Conservation (phyloP, 2,888 invertebrate species). For the Pelosia muscerda region DNA sequence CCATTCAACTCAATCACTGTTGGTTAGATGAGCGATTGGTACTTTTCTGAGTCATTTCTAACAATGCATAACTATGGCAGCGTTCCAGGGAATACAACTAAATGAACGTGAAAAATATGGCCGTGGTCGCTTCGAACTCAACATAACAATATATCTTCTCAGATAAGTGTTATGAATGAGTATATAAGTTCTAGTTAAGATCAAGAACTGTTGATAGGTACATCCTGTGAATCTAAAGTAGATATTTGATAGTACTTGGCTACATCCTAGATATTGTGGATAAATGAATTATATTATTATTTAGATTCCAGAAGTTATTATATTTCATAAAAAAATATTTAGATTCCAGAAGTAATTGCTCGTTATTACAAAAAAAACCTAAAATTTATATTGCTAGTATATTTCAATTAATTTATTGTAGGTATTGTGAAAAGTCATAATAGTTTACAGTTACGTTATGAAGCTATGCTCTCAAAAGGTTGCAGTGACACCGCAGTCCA, state of each 20-base stretch:
- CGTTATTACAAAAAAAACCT: too few relatives aligned
- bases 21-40: not conserved
- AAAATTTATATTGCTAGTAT: too few relatives aligned
- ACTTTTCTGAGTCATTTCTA: not conserved
- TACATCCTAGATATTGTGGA: not conserved
- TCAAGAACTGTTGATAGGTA: slow-evolving; percentile 2
- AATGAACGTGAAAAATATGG: not conserved
- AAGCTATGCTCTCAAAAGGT: too few relatives aligned
- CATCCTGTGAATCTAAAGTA: not conserved
- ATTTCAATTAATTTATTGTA: too few relatives aligned
- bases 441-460: too few relatives aligned
- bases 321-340: too few relatives aligned
- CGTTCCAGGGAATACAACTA: not conserved
- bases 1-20: not conserved
- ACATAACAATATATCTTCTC: slow-evolving; percentile 3
- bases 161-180: slow-evolving; percentile 2
- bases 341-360: too few relatives aligned
- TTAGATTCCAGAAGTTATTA: too few relatives aligned
- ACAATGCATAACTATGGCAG: slow-evolving; percentile 6
- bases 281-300: not conserved
- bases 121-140: not conserved
- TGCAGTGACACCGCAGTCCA: too few relatives aligned
- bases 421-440: too few relatives aligned
- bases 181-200: not conserved
- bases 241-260: not conserved